Percentiles rank a stretch among this genome's conserved stretches.
Evolutionary conservation across 2,113 vertebrate genomes (phyloP).

Genomic region (Mormyrus iriodes): DNA sequence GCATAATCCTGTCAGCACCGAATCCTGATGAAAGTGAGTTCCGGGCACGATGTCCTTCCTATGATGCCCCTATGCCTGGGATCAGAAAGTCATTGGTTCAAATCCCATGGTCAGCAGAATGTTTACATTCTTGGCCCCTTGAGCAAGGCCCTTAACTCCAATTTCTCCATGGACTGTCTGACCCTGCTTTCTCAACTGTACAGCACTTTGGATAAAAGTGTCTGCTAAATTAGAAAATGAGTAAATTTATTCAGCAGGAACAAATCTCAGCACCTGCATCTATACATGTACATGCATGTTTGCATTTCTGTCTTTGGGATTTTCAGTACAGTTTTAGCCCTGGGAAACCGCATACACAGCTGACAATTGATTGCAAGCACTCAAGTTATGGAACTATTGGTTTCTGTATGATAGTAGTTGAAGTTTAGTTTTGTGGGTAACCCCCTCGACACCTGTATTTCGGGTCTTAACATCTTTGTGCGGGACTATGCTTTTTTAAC

Average conservation of each 20-base stretch:
- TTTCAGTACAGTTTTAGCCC: neutral
- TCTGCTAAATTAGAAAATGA: neutral
- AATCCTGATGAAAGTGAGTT: slow-evolving; percentile 85
- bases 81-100: neutral
- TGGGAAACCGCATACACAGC: neutral
- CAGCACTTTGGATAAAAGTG: neutral
- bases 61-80: neutral
- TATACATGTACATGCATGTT: neutral
- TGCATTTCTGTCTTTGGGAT: neutral
- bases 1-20: slow-evolving; percentile 86
- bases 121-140: neutral
- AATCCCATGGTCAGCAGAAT: neutral
- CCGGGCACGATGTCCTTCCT: neutral
- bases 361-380: neutral
- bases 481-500: neutral
- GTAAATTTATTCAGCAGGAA: neutral
- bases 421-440: neutral
- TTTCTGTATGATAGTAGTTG: neutral
- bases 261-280: neutral
- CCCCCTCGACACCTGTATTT: neutral
- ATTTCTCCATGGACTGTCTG: neutral
- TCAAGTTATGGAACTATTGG: neutral
- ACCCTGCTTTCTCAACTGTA: neutral
- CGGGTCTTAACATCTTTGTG: neutral
- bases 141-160: neutral